Evolutionary conservation across 2,888 invertebrate genomes (phyloP).

Genomic region (Chrysolina oricalcia): DNA sequence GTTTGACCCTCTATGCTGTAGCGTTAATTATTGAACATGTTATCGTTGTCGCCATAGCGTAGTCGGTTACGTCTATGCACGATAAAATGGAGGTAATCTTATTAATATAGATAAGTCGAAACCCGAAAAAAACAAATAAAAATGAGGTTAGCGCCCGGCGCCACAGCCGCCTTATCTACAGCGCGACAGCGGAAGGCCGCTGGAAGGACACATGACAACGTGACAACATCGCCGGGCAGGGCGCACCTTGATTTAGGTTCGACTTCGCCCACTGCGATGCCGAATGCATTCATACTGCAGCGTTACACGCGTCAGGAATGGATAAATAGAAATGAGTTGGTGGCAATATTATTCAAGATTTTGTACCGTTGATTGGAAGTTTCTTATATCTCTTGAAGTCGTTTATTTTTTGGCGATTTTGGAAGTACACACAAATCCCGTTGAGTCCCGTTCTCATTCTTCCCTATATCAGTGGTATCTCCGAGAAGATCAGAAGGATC

Average conservation of each 20-base stretch:
- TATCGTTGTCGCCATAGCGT: conserved; percentile 36
- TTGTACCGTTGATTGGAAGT: neutral
- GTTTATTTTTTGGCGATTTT: neutral
- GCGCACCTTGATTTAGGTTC: conserved; percentile 57
- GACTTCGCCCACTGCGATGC: conserved; percentile 51
- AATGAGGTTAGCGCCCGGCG: conserved; percentile 52
- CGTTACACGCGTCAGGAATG: conserved; percentile 3
- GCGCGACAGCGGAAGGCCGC: conserved; percentile 61
- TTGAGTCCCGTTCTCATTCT: no score
- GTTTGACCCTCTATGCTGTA: neutral
- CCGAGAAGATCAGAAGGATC: no score
- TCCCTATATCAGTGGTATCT: no score
- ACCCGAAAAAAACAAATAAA: conserved; percentile 37
- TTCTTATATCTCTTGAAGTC: neutral
- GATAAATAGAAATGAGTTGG: conserved; percentile 9
- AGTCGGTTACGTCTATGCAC: conserved; percentile 31
- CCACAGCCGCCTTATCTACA: conserved; percentile 52
- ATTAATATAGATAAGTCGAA: conserved; percentile 50
- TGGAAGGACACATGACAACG: conserved; percentile 60
- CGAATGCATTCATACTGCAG: conserved; percentile 16
- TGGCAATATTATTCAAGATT: neutral
- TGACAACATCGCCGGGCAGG: conserved; percentile 48
- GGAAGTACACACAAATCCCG: no score
- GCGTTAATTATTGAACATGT: conserved; percentile 12
- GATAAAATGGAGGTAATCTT: conserved; percentile 39